phyloP scores from a whole-genome alignment of 1,140 invertebrate species.

The Euschistus heros region DNA sequence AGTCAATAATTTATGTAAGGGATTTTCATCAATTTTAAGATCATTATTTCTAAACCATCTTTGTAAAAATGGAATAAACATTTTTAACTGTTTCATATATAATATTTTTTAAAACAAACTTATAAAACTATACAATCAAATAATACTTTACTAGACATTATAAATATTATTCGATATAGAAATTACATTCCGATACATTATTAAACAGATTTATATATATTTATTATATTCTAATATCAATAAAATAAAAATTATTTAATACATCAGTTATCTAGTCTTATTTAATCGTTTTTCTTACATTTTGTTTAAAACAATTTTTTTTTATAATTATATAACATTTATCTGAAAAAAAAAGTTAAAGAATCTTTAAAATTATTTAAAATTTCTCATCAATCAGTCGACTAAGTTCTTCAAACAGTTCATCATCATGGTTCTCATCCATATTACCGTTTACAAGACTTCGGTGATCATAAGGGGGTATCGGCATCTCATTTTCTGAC shows the following conservation, averaged over 20 bases:
- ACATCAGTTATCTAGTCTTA: not conserved
- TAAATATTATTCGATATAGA: too few species aligned
- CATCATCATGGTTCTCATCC: not conserved
- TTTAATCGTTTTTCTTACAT: not conserved
- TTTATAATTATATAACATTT: not conserved
- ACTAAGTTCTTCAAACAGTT: conserved; percentile 13
- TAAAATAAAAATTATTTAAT: not conserved
- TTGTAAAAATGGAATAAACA: too few species aligned
- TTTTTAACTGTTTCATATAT: too few species aligned
- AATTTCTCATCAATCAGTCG: conserved; percentile 8
- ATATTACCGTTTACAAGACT: not conserved
- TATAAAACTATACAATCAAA: too few species aligned
- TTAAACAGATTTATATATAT: too few species aligned
- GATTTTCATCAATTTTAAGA: too few species aligned
- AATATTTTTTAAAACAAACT: too few species aligned
- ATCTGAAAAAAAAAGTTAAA: not conserved
- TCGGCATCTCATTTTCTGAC: conserved; percentile 27
- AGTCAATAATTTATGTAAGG: too few species aligned
- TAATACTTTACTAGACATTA: too few species aligned
- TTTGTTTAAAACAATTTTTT: not conserved
- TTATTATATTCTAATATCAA: not conserved
- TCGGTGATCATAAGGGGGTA: conserved; percentile 29
- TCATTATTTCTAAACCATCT: too few species aligned
- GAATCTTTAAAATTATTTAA: not conserved
- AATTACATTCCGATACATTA: too few species aligned